Base-by-base conservation (phyloP, 2,797 vertebrate genomes). In the Apogon talboti region DNA sequence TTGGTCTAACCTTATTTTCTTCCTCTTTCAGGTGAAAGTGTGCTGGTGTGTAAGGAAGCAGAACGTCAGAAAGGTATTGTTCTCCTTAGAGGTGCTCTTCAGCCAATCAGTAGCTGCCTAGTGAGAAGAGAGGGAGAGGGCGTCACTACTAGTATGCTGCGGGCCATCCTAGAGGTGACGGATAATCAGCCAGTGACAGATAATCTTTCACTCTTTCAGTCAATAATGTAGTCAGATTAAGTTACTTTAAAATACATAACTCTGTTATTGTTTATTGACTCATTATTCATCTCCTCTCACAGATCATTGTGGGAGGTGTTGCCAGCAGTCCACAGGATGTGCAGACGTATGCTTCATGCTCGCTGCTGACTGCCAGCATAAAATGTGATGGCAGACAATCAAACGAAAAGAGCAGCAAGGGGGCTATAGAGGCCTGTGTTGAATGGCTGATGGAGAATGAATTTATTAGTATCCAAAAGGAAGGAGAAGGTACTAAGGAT, bases 141-240 rank as follows among this genome's bases (percentile, higher is more conserved):
- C 9, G 84, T 97, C 61, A 93, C 96, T 58, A 95, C 95, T 15
- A 97, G 96, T 77, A 98, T 99, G 98, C 94, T 98, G 53, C 93
- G 97, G 84, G 98, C 97, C 63, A 96, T 99, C 88, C 90, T 99
- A 53, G 98, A 99, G 96, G 97, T 99, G n/a, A 82, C 55, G 33
- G 11, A 8, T 44, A 51, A 16, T n/a, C 16, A 37, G 7, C 40
- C 5, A 21, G 11, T 41, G 65, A 14, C 2, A 5, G 24, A 18
- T 3, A 1, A 18, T 7, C 7, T 37, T 43, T 28, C 2, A 35
- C 33, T 35, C 33, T 10, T 35, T 35, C 33, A 8, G 1, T 18
- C 59, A 13, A 15, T 64, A 8, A 35, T 24, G 54, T 9, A 4
- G 3, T 66, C n/a, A 49, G 33, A 40, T 24, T 58, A 41, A 15